phyloP scores from a whole-genome alignment of 2,888 invertebrate genomes.

The Ctenicera cuprea region DNA sequence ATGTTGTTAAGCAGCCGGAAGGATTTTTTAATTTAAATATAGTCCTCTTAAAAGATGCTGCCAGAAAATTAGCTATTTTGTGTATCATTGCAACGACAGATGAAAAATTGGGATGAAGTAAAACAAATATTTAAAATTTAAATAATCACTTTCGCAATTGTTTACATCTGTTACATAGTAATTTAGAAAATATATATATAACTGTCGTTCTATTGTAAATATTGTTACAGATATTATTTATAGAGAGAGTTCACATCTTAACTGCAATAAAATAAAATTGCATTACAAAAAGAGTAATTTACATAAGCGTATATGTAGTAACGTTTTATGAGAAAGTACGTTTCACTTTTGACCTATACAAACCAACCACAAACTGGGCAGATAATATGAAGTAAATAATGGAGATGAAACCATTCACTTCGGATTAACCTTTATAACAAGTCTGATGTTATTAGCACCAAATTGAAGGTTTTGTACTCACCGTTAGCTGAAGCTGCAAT shows the following conservation, averaged over 20 bases:
- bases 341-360: slow-evolving; percentile 19
- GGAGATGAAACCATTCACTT: slow-evolving; percentile 31
- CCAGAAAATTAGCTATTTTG: too few species aligned
- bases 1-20: too few species aligned
- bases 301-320: slow-evolving; percentile 8
- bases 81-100: neutral
- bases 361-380: neutral
- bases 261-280: too few species aligned
- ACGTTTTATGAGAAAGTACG: slow-evolving; percentile 18
- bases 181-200: too few species aligned
- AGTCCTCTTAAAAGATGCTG: too few species aligned
- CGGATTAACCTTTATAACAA: neutral
- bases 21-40: too few species aligned
- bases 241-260: too few species aligned
- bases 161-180: neutral
- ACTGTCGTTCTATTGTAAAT: too few species aligned
- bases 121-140: slow-evolving; percentile 2
- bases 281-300: slow-evolving; percentile 11
- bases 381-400: slow-evolving; percentile 23
- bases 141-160: neutral
- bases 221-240: too few species aligned
- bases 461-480: neutral
- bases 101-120: neutral
- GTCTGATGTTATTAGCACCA: neutral
- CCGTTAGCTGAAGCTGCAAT: slow-evolving; percentile 39